A percentile compares a stretch with the other conserved stretches of the same genome.
Evolutionary conservation across 2,888 invertebrate species (phyloP).

Genomic region (Meliscaeva auricollis): DNA sequence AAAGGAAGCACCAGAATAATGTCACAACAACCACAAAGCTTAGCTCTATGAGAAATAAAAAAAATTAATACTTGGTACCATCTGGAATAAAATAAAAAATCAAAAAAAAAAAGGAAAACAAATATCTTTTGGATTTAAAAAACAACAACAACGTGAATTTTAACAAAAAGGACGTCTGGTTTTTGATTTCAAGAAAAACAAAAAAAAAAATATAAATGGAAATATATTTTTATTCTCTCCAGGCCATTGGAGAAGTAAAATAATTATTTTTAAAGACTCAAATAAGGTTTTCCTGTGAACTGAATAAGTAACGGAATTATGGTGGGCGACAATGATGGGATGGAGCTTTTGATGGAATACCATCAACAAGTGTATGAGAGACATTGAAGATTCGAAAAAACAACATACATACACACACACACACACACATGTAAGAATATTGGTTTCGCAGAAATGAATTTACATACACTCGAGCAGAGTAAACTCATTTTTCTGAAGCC

Average conservation of each 20-base stretch:
- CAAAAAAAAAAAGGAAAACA: background rate
- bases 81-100: no score
- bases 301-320: no score
- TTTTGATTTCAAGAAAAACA: background rate
- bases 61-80: no score
- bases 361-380: background rate
- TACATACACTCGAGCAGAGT: no score
- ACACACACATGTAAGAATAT: background rate
- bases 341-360: background rate
- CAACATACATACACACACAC: background rate
- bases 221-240: background rate
- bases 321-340: background rate
- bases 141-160: background rate
- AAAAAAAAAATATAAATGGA: background rate
- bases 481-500: background rate
- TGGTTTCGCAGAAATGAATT: background rate
- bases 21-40: background rate
- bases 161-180: background rate
- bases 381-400: no score
- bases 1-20: background rate
- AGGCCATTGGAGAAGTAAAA: background rate
- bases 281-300: background rate
- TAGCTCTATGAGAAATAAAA: background rate
- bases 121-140: background rate
- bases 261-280: background rate